Conservation (phyloP, 2,888 invertebrate species). For the Dichetophora obliterata region DNA sequence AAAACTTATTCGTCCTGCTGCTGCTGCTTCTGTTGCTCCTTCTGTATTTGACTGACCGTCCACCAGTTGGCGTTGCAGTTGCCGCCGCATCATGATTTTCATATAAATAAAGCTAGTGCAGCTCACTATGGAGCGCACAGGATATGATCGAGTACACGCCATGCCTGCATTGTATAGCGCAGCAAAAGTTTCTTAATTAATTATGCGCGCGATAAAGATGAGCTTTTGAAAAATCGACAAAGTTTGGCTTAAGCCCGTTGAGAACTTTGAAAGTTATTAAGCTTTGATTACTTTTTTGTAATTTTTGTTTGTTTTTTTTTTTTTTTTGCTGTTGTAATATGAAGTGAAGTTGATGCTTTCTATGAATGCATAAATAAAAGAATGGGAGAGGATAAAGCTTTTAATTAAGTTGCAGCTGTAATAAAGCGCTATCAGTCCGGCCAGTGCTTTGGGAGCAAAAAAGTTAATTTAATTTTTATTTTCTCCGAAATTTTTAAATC, state of each 20-base stretch:
- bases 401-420: no score
- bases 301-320: neutral
- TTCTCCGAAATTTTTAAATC: no score
- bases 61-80: slow-evolving; percentile 15
- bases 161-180: neutral
- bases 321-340: neutral
- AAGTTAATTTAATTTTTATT: no score
- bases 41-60: neutral
- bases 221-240: slow-evolving; percentile 13
- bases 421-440: no score
- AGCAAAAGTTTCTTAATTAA: slow-evolving; percentile 35
- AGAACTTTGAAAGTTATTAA: neutral
- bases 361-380: no score
- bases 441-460: no score
- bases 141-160: no score
- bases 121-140: no score
- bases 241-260: slow-evolving; percentile 5
- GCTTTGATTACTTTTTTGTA: slow-evolving; percentile 2
- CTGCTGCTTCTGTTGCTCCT: neutral
- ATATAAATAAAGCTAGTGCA: neutral
- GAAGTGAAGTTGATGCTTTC: no score
- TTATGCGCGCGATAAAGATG: slow-evolving; percentile 27
- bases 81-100: neutral
- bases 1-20: neutral
- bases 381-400: no score